Conservation (phyloP, 2,113 vertebrate species). For the Siniperca chuatsi region DNA sequence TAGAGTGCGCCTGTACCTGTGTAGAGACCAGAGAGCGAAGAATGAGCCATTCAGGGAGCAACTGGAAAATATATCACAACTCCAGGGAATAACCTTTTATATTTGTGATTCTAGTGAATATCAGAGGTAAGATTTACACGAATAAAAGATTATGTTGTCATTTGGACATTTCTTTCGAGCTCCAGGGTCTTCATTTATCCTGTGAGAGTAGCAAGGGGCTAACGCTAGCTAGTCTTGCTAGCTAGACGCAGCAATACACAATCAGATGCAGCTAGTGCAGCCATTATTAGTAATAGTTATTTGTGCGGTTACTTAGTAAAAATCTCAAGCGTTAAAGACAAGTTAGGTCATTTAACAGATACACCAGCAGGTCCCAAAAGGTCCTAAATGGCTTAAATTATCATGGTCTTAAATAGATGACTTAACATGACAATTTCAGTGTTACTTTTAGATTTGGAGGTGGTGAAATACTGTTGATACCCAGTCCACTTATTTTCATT, state of each 20-base stretch:
- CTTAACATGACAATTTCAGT: neutral
- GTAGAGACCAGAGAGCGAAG: neutral
- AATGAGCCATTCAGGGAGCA: neutral
- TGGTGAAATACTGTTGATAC: neutral
- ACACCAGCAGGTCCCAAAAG: neutral
- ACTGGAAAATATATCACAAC: neutral
- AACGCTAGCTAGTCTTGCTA: constrained; percentile 19
- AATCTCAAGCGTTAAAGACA: too few species aligned
- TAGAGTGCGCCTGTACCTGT: neutral
- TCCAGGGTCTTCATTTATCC: neutral
- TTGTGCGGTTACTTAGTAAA: too few species aligned
- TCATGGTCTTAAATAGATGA: neutral
- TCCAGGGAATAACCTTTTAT: neutral
- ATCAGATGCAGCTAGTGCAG: neutral
- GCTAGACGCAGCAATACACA: neutral
- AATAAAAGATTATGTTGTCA: fast-evolving
- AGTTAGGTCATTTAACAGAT: neutral
- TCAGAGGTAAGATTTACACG: constrained; percentile 22
- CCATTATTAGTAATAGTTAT: neutral
- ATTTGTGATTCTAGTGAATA: neutral
- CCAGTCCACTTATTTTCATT: neutral
- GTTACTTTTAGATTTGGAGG: neutral
- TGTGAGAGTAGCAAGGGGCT: neutral
- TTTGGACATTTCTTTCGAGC: neutral
- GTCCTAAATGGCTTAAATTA: neutral